Base-by-base conservation (phyloP, 2,888 invertebrate species). In the Byasa hedistus region DNA sequence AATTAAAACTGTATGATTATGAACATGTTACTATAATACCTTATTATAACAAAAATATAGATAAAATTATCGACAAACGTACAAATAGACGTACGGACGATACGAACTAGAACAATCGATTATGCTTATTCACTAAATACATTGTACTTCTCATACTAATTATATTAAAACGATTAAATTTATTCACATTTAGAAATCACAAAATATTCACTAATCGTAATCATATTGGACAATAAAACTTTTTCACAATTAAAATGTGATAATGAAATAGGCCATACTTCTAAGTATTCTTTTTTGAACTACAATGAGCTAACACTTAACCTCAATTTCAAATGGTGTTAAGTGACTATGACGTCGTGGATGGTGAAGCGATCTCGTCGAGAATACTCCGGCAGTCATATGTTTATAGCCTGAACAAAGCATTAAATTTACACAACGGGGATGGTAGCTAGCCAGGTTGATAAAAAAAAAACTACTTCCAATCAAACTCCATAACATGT, bases 101-200 rank as follows among this genome's bases (percentile, higher is more conserved):
- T 69, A 32, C 64, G 75, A 79, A 71, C 73, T 75, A 70, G 76
- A 81, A 84, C 82, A 80, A 82, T 77, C 76, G 66, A 73, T 66
- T 77, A 75, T 69, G 71, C 77, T 81, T 77, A 80, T 68, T 68
- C 32, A 73, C 75, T 80, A 81, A 73, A 75, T 79, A 79, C 76
- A 82, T 86, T 85, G 85, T 86, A 84, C 83, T 83, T 79, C 65
- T 76, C 73, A 65, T 69, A 62, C 23, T 55, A 55, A 32, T 32
- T n/a, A 54, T 32, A 65, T 54, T 56, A 17, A 36, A 44, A 57
- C 19, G 36, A 32, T 17, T 32, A 36, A 61, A 39, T 21, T 15
- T 64, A 22, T 10, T 55, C 51, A 27, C 58, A 44, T 54, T 62
- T 62, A 51, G 23, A 51, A 66, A 69, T 70, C 65, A 64, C 66